Evolutionary conservation across 2,888 invertebrate species (phyloP), one percentile per base, ranked within the genome.

Genomic region (Leucoma salicis): DNA sequence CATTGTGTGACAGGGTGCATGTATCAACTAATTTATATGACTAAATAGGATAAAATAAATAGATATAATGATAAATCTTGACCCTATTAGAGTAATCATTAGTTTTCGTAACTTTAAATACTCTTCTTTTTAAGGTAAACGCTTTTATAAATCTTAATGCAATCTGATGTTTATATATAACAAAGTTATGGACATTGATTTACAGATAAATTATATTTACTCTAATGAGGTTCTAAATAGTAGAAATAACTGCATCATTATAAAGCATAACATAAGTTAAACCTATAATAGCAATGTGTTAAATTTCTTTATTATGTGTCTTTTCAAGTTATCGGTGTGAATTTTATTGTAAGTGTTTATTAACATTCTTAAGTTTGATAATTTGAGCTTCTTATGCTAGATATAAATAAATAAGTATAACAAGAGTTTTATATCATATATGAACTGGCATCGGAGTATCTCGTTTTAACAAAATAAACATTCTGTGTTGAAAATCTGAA

Each of bases 1-100:
- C 86, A 88, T 79, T 77, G 88, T 88, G 88, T 88, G 88, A 83
- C 88, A 84, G 85, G 84, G 79, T 83, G 86, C 87, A 87, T 88
- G 88, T 87, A 87, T 87, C 84, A 56, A 77, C 57, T 62, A 69
- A 68, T 63, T 39, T 59, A 60, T 60, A 58, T 66, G 66, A 69
- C 51, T 64, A 66, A 69, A 60, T 61, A 66, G 56, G 57, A 57
- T 55, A 52, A 45, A 41, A 18, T 63, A 57, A 62, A 57, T 44
- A 39, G 39, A 56, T 21, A 59, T 61, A 65, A 55, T 38, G 51
- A 52, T 41, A 56, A 49, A 59, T n/a, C 27, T 42, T 14, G 32
- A 46, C 35, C 46, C 46, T 24, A 31, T 42, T 46, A 46, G 56
- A 53, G 53, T 51, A 56, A 61, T 32, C 16, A 11, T 18, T 33